These are phyloP conservation scores for Chromobotia macracanthus DNA, from an alignment of 2,797 vertebrate species.

Conservation along the genomic window DNA sequence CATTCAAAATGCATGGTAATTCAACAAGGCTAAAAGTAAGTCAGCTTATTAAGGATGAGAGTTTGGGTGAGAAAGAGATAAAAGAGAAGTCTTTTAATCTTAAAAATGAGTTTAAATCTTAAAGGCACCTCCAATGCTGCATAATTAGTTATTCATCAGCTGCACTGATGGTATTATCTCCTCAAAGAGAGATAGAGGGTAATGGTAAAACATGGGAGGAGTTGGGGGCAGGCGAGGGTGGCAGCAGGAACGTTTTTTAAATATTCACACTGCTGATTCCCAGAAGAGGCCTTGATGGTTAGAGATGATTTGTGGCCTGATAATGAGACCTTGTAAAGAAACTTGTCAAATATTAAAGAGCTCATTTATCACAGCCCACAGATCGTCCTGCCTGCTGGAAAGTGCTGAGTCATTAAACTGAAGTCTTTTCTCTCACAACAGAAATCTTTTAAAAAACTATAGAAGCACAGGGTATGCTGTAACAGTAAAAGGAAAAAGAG, in stretches of 20 bases:
- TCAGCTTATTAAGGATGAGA: neutral
- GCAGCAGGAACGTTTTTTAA: slow-evolving; percentile 11
- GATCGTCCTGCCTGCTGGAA: slow-evolving; percentile 40
- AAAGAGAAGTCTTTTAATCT: slow-evolving; percentile 2
- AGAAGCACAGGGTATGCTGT: neutral
- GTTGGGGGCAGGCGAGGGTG: neutral
- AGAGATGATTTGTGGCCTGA: slow-evolving; percentile 51
- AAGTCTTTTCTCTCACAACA: slow-evolving; percentile 42
- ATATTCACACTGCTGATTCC: slow-evolving; percentile 41
- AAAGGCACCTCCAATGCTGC: neutral
- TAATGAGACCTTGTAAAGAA: slow-evolving; percentile 62
- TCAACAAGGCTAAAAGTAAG: neutral
- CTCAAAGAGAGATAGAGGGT: slow-evolving; percentile 25
- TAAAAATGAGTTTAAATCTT: slow-evolving; percentile 20
- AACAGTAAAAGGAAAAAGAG: neutral
- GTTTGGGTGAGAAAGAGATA: neutral
- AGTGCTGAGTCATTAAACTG: slow-evolving; percentile 49
- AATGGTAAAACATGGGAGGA: neutral
- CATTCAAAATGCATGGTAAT: neutral
- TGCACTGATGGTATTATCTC: slow-evolving; percentile 26
- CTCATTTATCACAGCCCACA: slow-evolving; percentile 52
- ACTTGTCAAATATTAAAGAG: slow-evolving; percentile 62
- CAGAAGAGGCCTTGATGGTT: slow-evolving; percentile 42
- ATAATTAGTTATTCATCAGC: slow-evolving; percentile 27
- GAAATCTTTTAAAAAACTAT: slow-evolving; percentile 12